Base-by-base conservation (phyloP, 1,140 invertebrate genomes). In the Dryas iulia region DNA sequence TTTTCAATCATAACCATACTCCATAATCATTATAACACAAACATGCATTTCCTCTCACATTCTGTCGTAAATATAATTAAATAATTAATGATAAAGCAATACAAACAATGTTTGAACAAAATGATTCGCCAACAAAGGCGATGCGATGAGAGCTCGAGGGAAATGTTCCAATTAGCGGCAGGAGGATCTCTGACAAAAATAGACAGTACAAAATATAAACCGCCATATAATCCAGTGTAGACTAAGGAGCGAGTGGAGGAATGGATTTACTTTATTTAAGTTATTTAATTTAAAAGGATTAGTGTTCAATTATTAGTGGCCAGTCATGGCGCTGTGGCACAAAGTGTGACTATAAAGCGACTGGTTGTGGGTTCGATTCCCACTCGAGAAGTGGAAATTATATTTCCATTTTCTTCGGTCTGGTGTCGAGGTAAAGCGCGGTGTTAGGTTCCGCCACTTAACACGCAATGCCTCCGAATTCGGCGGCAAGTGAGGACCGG, bases 161-260 rank as follows among this genome's bases (percentile, higher is more conserved):
- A 67, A 25, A 67, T 31, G 59, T 66, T 39, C 71, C 67, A 76
- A 76, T 76, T 72, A 76, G 54, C 18, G 59, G n/a, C 30, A 71
- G 47, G 56, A 59, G 3, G 64, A 58, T 58, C 57, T 39, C 25
- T 23, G 26, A 56, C 54, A 31, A 35, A 64, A 60, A 61, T 68
- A 61, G 53, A 56, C 24, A 24, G 12, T 26, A 56, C 39, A 47
- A 47, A 47, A 56, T 26, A 25, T 56, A 56, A 56, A 56, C 53
- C 53, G 53, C 11, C 53, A 26, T 56, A n/a, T 56, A 56, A 56
- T 25, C 21, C 53, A 56, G 6, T 56, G 25, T 47, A 47, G 18
- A 47, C 39, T 47, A 47, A 8, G 39, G 8, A 14, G 18, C 0
- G 39, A 47, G 6, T 47, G 18, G 10, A 18, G 21, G 21, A 47